These are phyloP conservation scores for Netelia melanura DNA, from an alignment of 2,888 invertebrate species.

Conservation along the genomic window DNA sequence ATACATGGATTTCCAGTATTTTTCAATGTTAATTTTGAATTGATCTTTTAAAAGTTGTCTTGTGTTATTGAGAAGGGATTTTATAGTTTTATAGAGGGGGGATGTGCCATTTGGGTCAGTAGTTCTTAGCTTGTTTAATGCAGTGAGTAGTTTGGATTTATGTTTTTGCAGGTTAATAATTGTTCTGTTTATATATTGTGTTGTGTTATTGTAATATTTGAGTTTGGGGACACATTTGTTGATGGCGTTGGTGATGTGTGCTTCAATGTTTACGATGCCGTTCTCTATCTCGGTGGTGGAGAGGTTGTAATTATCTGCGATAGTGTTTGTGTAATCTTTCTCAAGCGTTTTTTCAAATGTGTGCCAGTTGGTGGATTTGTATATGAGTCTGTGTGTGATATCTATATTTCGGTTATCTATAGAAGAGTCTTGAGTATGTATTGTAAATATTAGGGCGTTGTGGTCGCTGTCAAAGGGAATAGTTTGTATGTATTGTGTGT, in stretches of 20 bases:
- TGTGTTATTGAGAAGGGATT: not conserved
- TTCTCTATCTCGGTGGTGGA: slow-evolving; percentile 18
- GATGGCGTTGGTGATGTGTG: not conserved
- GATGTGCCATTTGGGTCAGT: not conserved
- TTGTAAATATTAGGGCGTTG: slow-evolving; percentile 15
- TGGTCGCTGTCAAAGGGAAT: slow-evolving; percentile 56
- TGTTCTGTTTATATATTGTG: too few species aligned
- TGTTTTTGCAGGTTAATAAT: too few species aligned
- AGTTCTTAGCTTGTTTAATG: not conserved
- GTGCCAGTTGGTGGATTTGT: slow-evolving; percentile 25
- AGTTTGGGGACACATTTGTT: not conserved
- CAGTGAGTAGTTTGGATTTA: too few species aligned
- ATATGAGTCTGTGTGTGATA: slow-evolving; percentile 2
- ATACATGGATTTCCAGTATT: slow-evolving; percentile 25
- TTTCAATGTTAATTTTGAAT: slow-evolving; percentile 16
- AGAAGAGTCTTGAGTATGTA: not conserved
- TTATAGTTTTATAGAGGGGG: not conserved
- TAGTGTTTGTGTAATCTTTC: not conserved
- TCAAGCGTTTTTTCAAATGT: slow-evolving; percentile 16
- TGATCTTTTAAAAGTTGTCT: not conserved
- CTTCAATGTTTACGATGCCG: not conserved
- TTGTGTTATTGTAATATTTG: slow-evolving; percentile 8
- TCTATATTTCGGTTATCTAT: not conserved
- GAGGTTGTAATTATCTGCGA: slow-evolving; percentile 20
- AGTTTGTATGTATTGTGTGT: slow-evolving; percentile 13